Base-by-base conservation (phyloP, 1,140 invertebrate genomes). In the Triops cancriformis region DNA sequence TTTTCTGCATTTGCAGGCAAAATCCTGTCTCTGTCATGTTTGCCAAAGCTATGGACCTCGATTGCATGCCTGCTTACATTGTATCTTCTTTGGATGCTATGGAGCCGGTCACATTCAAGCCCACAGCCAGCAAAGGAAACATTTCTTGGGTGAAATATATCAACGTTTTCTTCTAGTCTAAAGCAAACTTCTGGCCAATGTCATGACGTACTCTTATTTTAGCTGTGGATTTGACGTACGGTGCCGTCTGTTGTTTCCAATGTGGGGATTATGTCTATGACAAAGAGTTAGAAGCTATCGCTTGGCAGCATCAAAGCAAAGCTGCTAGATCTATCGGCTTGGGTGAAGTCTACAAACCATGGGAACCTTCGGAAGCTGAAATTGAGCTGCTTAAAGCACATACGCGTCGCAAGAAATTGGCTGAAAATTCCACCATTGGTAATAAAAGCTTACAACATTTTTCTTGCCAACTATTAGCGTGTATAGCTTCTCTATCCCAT, bases 221-320 rank as follows among this genome's bases (percentile, higher is more conserved):
- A 87, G 91, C 94, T 78, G 88, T 98, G 79, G 96, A 98, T 83
- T 85, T 98, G 18, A 89, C 89, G 43, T 95, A 94, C 85, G 96
- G 96, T 73, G 91, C 94, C 82, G 88, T 98, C n/a, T 92, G 92
- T 84, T 99, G 97, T 86, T 91, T 91, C 83, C 89, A 91, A 83
- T 99, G 97, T 84, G 88, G 90, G 74, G 96, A 98, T 85, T 97
- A 97, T 84, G 91, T 98, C 64, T 96, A 96, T 85, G 94, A 97
- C 83, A 85, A 88, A 72, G 87, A 89, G 27, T 81, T 89, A 37
- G 89, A 90, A 79, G 81, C 83, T 26, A 86, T 91, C 73, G 89
- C 90, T 26, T 89, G 85, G 83, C 86, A 85, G 82, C 90, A 85
- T 86, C 88, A 88, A 84, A 87, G 87, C 80, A 86, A 86, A 80